Evolutionary conservation across 2,888 invertebrate species (phyloP).

Genomic region (Drosophila eohydei): DNA sequence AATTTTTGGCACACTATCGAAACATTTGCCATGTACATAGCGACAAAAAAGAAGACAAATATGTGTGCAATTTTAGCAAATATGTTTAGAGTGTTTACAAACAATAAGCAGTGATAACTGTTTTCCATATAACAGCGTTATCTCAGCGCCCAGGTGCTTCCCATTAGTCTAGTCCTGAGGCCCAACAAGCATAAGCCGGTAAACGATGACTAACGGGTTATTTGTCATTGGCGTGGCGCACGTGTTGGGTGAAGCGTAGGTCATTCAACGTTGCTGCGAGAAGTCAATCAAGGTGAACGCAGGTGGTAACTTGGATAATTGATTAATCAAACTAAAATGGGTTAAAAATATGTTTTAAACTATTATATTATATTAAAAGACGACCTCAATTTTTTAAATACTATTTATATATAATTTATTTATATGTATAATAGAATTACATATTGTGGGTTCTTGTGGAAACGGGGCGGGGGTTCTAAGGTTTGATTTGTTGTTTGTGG

Average conservation of each 20-base stretch:
- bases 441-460: constrained; percentile 56
- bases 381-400: constrained; percentile 62
- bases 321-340: neutral
- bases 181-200: constrained; percentile 15
- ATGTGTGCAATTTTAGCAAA: neutral
- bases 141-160: constrained; percentile 42
- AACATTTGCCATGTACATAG: neutral
- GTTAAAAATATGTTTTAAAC: neutral
- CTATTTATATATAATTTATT: constrained; percentile 81
- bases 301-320: neutral
- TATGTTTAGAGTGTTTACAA: constrained; percentile 16
- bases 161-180: constrained; percentile 25
- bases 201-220: constrained; percentile 34
- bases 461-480: constrained; percentile 21
- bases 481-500: constrained; percentile 44
- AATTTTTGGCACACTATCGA: neutral
- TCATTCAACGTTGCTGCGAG: neutral
- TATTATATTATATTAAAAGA: constrained; percentile 17
- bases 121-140: constrained; percentile 19
- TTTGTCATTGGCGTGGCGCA: constrained; percentile 30
- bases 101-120: constrained; percentile 1
- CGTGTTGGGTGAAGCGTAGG: constrained; percentile 40
- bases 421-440: constrained; percentile 80
- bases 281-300: neutral
- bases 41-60: neutral